Base-by-base conservation (phyloP, 2,113 vertebrate genomes). In the Neomonachus schauinslandi region DNA sequence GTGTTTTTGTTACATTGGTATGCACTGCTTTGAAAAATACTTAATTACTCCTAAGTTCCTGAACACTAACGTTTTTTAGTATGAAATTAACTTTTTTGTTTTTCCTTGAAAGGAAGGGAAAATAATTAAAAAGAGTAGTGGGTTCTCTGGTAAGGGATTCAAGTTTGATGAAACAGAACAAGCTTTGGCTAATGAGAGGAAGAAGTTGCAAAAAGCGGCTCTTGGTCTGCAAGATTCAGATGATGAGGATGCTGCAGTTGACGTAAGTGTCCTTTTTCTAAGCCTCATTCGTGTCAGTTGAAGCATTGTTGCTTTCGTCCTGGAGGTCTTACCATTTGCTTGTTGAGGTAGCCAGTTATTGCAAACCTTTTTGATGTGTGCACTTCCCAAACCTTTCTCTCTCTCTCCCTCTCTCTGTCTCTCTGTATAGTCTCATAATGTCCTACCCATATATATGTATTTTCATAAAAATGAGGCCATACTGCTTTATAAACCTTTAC, bases 131-230 rank as follows among this genome's bases (percentile, higher is more conserved):
- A 99, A 99, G 99, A 99, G 99, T 98, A 99, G 99, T n/a, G 99
- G 99, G 4, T 99, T 99, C 98, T 99, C 99, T 72, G 99, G 99
- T 69, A 99, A 99, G 98, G 99, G 99, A 79, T 99, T 99, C 98
- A 99, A 99, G 98, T 99, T 99, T 71, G 99, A 99, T 97, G 99
- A 99, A 99, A 99, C 99, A 0, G 99, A 99, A 92, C 99, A 99
- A 49, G 99, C 99, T 24, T 98, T 99, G 98, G 99, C 99, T 91
- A 99, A 99, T 1, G 99, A 99, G 98, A 99, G 99, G 8, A 99
- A 99, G 98, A 99, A 99, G 97, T 98, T 99, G 81, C 99, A 99
- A 96, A 99, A 99, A 98, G 99, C 99, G 26, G 99, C 99, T 72
- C 99, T 99, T 28, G 99, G 99, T 55, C 98, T 99, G 86, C 99